Conservation (phyloP, 2,888 invertebrate genomes). For the Drosophila conformis region DNA sequence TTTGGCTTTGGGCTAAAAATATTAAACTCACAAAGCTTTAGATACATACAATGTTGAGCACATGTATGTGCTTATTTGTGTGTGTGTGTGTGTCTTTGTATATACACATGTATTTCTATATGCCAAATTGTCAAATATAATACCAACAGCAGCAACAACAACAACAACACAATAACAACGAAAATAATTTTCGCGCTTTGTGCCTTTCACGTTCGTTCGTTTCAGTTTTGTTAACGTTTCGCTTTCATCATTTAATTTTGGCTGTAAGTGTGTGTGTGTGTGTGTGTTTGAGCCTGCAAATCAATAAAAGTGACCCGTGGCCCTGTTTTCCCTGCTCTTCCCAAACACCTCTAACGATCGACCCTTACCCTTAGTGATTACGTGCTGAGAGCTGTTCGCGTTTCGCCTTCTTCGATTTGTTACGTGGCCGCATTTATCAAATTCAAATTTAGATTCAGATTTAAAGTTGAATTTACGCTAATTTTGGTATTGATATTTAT, state of each 20-base stretch:
- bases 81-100: slow-evolving; percentile 13
- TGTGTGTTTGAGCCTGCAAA: slow-evolving; percentile 32
- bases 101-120: slow-evolving; percentile 26
- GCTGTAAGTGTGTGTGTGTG: slow-evolving; percentile 18
- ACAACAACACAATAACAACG: slow-evolving; percentile 39
- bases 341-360: background rate
- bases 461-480: slow-evolving; percentile 48
- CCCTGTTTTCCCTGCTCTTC: background rate
- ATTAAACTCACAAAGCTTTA: slow-evolving; percentile 68
- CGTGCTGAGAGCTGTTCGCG: slow-evolving; percentile 32
- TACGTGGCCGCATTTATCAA: slow-evolving; percentile 58
- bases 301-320: slow-evolving; percentile 58
- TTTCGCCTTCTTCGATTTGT: slow-evolving; percentile 36
- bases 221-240: slow-evolving; percentile 47
- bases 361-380: slow-evolving; percentile 11
- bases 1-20: slow-evolving; percentile 78
- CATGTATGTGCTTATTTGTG: slow-evolving; percentile 3
- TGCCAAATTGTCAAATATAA: slow-evolving; percentile 67
- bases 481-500: slow-evolving; percentile 65
- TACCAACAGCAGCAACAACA: slow-evolving; percentile 14
- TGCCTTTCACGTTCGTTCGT: slow-evolving; percentile 48
- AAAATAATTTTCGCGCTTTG: slow-evolving; percentile 74
- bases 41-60: slow-evolving; percentile 49
- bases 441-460: slow-evolving; percentile 46
- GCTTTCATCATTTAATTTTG: slow-evolving; percentile 74